Percentiles rank a stretch among this genome's conserved stretches.
These are phyloP conservation scores for Sorex araneus DNA, from an alignment of 2,113 vertebrate genomes.

Conservation along the genomic window DNA sequence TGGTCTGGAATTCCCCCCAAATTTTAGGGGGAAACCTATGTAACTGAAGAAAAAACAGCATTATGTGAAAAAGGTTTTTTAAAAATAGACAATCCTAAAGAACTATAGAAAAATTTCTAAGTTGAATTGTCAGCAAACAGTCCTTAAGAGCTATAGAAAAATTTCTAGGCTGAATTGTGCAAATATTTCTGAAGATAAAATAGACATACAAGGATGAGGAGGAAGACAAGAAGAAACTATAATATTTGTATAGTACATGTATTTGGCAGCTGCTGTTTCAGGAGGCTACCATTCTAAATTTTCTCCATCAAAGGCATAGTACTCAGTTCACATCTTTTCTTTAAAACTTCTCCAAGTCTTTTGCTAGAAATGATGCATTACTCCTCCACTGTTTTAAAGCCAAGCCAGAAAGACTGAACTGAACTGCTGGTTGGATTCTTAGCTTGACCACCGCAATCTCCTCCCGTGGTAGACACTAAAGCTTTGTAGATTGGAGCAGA, in stretches of 20 bases:
- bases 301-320: neutral
- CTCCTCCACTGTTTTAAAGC: neutral
- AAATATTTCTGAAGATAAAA: slow-evolving; percentile 10
- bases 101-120: neutral
- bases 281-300: neutral
- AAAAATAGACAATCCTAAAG: no score
- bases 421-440: neutral
- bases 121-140: slow-evolving; percentile 43
- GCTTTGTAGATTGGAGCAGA: slow-evolving; percentile 72
- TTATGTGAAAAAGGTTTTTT: neutral
- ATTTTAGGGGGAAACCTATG: slow-evolving; percentile 80
- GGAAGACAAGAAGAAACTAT: neutral
- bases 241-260: neutral
- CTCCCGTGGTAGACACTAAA: slow-evolving; percentile 48
- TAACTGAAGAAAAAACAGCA: slow-evolving; percentile 77
- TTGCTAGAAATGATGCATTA: neutral
- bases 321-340: neutral
- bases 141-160: slow-evolving; percentile 38
- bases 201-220: neutral
- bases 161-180: neutral
- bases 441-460: neutral
- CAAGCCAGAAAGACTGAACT: neutral
- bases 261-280: neutral
- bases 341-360: neutral
- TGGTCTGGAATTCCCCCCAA: slow-evolving; percentile 91